Percentiles rank a stretch among this genome's conserved stretches.
Evolutionary conservation across 2,888 invertebrate species (phyloP).

Genomic region (Tipula unca): DNA sequence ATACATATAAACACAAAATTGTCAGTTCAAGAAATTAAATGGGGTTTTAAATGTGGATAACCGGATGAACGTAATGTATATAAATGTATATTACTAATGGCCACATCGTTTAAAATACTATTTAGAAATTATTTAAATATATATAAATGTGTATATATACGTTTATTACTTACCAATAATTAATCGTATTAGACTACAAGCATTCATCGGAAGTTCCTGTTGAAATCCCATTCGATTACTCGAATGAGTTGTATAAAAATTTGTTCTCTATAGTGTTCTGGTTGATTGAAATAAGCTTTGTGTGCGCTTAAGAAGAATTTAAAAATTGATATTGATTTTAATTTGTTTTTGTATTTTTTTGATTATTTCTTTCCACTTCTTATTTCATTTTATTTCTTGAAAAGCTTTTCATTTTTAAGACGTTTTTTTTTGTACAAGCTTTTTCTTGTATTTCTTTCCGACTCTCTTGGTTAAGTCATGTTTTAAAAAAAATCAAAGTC

Average conservation of each 20-base stretch:
- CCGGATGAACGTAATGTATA: not conserved
- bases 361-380: not conserved
- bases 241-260: not conserved
- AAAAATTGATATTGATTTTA: not conserved
- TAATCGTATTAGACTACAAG: constrained; percentile 19
- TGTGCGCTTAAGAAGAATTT: not conserved
- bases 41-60: not conserved
- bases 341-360: not conserved
- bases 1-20: not conserved
- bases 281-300: not conserved
- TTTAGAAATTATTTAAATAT: not conserved
- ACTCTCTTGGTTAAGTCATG: not conserved
- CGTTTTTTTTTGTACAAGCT: not conserved
- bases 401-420: not conserved
- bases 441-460: not conserved
- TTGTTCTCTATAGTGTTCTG: not conserved
- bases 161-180: constrained; percentile 15
- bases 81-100: not conserved
- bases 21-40: constrained; percentile 8
- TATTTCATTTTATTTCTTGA: constrained; percentile 4
- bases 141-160: not conserved
- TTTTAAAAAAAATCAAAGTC: not conserved
- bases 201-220: constrained; percentile 20
- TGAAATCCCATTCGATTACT: constrained; percentile 16
- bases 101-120: not conserved